Percentiles rank a stretch among this genome's conserved stretches.
Conservation (phyloP, 2,113 vertebrate genomes). For the Tor tambroides region DNA sequence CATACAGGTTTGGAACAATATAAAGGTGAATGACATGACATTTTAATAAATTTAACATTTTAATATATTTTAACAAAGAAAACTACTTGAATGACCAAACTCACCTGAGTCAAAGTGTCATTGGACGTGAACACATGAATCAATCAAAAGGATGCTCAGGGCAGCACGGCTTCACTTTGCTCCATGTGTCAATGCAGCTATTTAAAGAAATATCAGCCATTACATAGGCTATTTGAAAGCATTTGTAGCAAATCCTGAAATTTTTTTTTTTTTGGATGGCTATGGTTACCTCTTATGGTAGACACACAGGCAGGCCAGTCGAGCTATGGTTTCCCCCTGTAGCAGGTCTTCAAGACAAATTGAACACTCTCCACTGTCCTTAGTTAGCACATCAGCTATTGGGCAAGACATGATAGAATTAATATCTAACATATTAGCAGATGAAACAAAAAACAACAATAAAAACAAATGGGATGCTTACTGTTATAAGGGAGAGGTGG, state of each 20-base stretch:
- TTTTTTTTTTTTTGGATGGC: background rate
- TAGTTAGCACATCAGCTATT: conserved; percentile 79
- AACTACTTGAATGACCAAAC: background rate
- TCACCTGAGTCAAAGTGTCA: conserved; percentile 72
- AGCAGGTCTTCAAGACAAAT: conserved; percentile 80
- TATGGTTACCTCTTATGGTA: conserved; percentile 79
- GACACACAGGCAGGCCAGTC: conserved; percentile 81
- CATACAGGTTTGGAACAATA: background rate
- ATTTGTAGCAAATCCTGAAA: background rate
- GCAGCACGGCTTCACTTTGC: conserved; percentile 81
- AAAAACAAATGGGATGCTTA: conserved; percentile 59
- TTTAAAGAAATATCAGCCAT: conserved; percentile 27
- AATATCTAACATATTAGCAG: background rate
- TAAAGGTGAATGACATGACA: background rate
- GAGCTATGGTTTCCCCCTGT: conserved; percentile 79
- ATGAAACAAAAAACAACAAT: background rate
- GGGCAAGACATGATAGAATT: background rate
- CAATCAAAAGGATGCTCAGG: conserved; percentile 82
- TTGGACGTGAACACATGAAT: conserved; percentile 60
- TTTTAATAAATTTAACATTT: background rate
- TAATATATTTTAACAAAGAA: background rate
- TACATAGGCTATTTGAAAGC: background rate
- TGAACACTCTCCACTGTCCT: conserved; percentile 81
- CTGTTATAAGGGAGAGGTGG: conserved; percentile 80
- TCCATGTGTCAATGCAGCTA: conserved; percentile 82